Evolutionary conservation across 53 echinoderm and acorn worm species (phyloP), one percentile per base, ranked within the genome.

Genomic region (Patiria pectinifera): DNA sequence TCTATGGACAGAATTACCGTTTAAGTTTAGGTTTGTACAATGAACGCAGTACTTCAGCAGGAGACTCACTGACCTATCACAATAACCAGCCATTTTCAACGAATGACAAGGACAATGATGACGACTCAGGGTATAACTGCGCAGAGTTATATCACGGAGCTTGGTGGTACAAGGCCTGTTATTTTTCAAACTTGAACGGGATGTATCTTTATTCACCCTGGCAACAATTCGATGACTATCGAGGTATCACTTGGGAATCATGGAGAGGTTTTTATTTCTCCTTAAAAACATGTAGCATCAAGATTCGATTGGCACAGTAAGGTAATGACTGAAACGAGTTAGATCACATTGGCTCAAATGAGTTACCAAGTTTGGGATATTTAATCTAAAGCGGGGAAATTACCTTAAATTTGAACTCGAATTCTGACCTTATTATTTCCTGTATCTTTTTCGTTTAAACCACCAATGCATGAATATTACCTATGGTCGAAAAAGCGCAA

Each of bases 41-140:
- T 11, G 21, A 10, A 4, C 14, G n/a, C 24, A 86, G 86, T 53
- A 75, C 58, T 5, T 35, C 35, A 35, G 75, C 75, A 11, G 76
- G 76, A 1, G 75, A 86, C 19, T 72, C 86, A 6, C 22, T 86
- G 3, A 21, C 26, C 13, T 0, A 12, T 13, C 86, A 72, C 75
- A 86, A 75, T 24, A 74, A 74, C 4, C 4, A 19, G 16, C 11
- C 6, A 4, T 86, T 86, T 16, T 47, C 86, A 21, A 86, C 86
- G 6, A 86, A 74, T 35, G 86, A 86, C 72, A 75, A 48, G 21
- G 86, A 86, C 26, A 86, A 86, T 59, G 86, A 86, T 25, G 46
- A 45, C 4, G 3, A 85, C 53, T 53, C 5, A 53, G 5, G 6
- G 53, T 53, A 74, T 1, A 1, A 86, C 86, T 86, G 86, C 13